Evolutionary conservation across 2,888 invertebrate genomes (phyloP).

Genomic region (Clostera curtula): DNA sequence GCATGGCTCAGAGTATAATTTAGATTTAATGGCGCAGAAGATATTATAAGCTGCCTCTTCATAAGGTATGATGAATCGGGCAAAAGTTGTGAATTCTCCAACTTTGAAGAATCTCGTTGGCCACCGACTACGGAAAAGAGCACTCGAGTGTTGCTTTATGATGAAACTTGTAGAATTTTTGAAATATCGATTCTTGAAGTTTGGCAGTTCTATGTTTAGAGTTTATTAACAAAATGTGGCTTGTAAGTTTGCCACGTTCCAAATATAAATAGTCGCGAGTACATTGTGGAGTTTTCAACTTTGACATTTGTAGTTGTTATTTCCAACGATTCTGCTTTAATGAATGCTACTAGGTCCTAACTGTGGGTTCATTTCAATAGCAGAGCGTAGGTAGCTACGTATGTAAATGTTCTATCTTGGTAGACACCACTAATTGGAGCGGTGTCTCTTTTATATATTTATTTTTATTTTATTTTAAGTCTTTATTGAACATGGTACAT

Average conservation of each 20-base stretch:
- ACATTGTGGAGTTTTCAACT: not conserved
- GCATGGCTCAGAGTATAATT: constrained; percentile 43
- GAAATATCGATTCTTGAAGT: constrained; percentile 47
- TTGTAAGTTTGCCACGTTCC: not conserved
- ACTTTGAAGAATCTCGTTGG: constrained; percentile 48
- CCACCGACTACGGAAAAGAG: constrained; percentile 49
- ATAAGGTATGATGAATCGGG: constrained; percentile 54
- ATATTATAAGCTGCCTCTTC: constrained; percentile 52
- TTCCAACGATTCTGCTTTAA: too few species aligned
- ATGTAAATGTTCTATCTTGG: too few species aligned
- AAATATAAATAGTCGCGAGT: not conserved
- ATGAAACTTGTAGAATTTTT: constrained; percentile 53
- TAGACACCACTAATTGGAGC: too few species aligned
- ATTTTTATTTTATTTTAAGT: too few species aligned
- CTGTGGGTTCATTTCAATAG: too few species aligned
- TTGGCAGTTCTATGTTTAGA: constrained; percentile 28
- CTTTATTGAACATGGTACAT: too few species aligned
- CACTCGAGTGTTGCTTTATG: constrained; percentile 62
- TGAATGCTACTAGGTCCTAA: too few species aligned
- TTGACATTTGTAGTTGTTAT: too few species aligned
- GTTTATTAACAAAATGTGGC: constrained; percentile 7
- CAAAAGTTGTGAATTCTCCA: constrained; percentile 51
- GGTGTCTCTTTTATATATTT: too few species aligned
- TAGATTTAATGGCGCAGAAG: constrained; percentile 53
- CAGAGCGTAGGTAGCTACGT: too few species aligned